Percentiles rank a stretch among this genome's conserved stretches.
Conservation (phyloP, 2,888 invertebrate genomes). For the Drosophila tripunctata region DNA sequence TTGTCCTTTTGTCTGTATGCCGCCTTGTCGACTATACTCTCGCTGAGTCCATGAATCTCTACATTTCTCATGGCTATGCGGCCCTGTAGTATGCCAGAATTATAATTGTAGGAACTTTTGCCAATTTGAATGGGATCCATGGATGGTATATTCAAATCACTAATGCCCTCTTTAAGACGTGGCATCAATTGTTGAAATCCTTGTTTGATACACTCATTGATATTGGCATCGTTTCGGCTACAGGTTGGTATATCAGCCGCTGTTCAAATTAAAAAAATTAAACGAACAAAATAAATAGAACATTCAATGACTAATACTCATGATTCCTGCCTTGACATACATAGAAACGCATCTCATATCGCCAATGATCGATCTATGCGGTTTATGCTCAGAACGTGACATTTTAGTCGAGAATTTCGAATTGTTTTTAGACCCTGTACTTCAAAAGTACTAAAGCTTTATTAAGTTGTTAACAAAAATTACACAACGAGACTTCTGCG, state of each 20-base stretch:
- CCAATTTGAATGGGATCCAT: conserved; percentile 82
- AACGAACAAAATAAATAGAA: background rate
- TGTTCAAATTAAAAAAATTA: conserved; percentile 26
- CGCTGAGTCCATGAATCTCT: conserved; percentile 86
- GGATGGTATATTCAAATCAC: conserved; percentile 80
- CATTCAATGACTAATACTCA: conserved; percentile 14
- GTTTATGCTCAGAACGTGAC: conserved; percentile 68
- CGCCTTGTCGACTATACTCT: conserved; percentile 86
- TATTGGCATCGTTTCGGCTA: conserved; percentile 85
- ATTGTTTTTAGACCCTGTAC: background rate
- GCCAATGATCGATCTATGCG: conserved; percentile 43
- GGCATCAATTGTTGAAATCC: conserved; percentile 85
- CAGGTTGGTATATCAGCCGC: conserved; percentile 85
- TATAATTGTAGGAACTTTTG: conserved; percentile 77
- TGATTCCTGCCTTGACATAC: conserved; percentile 59
- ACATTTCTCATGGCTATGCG: conserved; percentile 85
- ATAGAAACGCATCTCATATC: conserved; percentile 41
- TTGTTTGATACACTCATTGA: conserved; percentile 86
- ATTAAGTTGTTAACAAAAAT: background rate
- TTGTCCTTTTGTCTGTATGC: conserved; percentile 83
- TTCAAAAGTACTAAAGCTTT: background rate
- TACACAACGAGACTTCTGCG: background rate
- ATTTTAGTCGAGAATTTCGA: conserved; percentile 50
- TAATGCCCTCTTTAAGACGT: conserved; percentile 81
- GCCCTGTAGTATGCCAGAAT: conserved; percentile 77